These are phyloP conservation scores for Eudorcas thomsonii DNA, from an alignment of 2,113 vertebrate species.

Conservation along the genomic window DNA sequence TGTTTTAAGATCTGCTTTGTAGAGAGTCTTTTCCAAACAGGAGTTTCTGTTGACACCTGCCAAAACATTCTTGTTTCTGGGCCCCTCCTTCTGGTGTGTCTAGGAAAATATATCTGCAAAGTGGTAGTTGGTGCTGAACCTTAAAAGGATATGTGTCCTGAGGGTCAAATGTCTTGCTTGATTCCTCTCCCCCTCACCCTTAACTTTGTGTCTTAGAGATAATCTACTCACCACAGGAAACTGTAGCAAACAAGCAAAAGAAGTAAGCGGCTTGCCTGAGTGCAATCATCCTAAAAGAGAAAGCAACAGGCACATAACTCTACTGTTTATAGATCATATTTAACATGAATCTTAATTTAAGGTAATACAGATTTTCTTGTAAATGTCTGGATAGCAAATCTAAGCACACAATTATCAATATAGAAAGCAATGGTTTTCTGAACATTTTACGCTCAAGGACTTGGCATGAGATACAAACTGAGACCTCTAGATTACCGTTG, in stretches of 20 bases:
- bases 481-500: not conserved
- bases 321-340: not conserved
- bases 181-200: not conserved
- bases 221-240: slow-evolving; percentile 65
- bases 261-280: slow-evolving; percentile 13
- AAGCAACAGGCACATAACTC: not conserved
- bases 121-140: not conserved
- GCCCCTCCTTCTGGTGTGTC: not conserved
- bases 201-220: not conserved
- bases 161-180: not conserved
- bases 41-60: not conserved
- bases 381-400: not conserved
- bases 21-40: not conserved
- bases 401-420: not conserved
- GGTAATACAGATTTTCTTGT: not conserved
- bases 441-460: not conserved
- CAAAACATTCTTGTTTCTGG: not conserved
- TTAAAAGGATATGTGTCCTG: not conserved
- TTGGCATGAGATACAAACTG: not conserved
- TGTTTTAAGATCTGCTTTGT: not conserved
- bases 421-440: not conserved
- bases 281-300: slow-evolving; percentile 62
- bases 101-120: not conserved
- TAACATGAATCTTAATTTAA: not conserved
- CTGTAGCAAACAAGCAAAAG: slow-evolving; percentile 45